Conservation (phyloP, 2,888 invertebrate species). For the Carabus problematicus region DNA sequence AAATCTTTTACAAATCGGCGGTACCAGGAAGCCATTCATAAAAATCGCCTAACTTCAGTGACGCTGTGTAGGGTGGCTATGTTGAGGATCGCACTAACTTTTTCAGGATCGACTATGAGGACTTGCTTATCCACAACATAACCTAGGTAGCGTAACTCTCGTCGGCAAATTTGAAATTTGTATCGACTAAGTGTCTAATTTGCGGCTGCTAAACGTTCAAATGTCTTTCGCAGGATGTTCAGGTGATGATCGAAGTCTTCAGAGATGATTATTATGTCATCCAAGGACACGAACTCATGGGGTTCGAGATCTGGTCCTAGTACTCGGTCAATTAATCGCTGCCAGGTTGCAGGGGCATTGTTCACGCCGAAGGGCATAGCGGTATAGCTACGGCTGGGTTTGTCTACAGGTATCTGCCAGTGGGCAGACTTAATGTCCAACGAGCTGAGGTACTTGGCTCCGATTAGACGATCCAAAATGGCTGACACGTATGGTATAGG, state of each 20-base stretch:
- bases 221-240: not conserved
- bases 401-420: not conserved
- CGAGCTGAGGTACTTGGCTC: not conserved
- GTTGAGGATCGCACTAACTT: not conserved
- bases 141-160: too few relatives aligned
- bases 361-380: not conserved
- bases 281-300: constrained; percentile 26
- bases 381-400: not conserved
- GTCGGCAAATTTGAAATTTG: constrained; percentile 3
- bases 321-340: not conserved
- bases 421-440: not conserved
- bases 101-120: not conserved
- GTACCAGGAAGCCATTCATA: too few relatives aligned
- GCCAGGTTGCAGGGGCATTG: not conserved
- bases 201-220: constrained; percentile 5
- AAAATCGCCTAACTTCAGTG: too few relatives aligned
- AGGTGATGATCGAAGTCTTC: constrained; percentile 11
- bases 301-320: constrained; percentile 5
- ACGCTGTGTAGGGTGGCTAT: too few relatives aligned
- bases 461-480: not conserved
- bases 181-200: constrained; percentile 7
- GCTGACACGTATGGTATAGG: not conserved
- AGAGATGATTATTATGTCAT: constrained; percentile 14
- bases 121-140: constrained; percentile 8
- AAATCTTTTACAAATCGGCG: too few relatives aligned